These are phyloP conservation scores for Typhlomys cinereus DNA, from an alignment of 2,113 vertebrate genomes.

Conservation along the genomic window DNA sequence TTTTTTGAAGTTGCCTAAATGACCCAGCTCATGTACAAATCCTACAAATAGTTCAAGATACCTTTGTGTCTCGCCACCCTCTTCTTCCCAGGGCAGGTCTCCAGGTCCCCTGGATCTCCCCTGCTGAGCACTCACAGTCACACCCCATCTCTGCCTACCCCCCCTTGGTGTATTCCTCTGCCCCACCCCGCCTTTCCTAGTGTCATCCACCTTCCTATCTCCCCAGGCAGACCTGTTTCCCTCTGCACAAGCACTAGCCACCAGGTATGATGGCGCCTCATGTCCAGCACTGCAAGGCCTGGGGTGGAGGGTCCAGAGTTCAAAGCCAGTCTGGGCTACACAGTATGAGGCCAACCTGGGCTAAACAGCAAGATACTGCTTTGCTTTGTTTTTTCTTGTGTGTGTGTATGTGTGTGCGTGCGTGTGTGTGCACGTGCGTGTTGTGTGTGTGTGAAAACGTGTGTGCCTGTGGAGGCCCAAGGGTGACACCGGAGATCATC, in stretches of 20 bases:
- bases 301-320: too few relatives aligned
- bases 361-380: too few relatives aligned
- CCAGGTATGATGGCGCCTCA: background rate
- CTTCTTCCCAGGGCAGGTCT: too few relatives aligned
- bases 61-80: background rate
- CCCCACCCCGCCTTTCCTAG: background rate
- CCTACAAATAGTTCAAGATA: background rate
- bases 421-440: too few relatives aligned
- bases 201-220: background rate
- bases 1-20: background rate
- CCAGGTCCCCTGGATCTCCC: background rate
- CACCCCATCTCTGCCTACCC: accelerated
- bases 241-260: background rate
- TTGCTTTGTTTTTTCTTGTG: too few relatives aligned
- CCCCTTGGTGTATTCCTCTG: background rate
- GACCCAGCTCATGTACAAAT: background rate
- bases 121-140: background rate
- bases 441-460: background rate
- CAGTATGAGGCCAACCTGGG: too few relatives aligned
- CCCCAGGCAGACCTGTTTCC: background rate
- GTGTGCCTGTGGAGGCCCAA: too few relatives aligned
- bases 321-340: too few relatives aligned
- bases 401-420: too few relatives aligned
- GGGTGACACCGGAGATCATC: too few relatives aligned
- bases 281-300: too few relatives aligned